These are phyloP conservation scores for Vireo griseus DNA, from an alignment of 2,797 vertebrate species.

Conservation along the genomic window DNA sequence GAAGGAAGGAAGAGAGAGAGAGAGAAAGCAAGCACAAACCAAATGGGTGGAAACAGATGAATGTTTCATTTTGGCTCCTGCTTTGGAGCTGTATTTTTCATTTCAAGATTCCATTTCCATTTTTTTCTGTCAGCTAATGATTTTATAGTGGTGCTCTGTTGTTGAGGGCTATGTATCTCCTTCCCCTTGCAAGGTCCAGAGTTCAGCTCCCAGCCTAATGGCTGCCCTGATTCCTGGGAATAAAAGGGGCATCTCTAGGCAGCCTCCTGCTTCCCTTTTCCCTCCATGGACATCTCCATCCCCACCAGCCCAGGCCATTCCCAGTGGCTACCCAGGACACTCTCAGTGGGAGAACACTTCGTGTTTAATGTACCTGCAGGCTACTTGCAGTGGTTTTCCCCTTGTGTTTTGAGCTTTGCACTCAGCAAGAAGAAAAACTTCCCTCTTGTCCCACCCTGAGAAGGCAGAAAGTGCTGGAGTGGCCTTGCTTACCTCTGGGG, in stretches of 20 bases:
- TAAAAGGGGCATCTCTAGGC: neutral
- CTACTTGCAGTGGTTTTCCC: neutral
- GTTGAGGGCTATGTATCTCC: neutral
- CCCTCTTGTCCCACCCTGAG: neutral
- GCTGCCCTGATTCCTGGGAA: neutral
- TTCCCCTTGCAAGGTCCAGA: neutral
- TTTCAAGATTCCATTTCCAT: neutral
- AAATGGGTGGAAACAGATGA: neutral
- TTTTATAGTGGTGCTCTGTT: neutral
- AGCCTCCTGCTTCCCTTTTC: neutral
- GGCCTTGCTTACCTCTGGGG: conserved; percentile 83
- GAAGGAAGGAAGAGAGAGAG: neutral
- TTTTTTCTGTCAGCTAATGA: neutral
- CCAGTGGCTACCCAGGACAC: neutral
- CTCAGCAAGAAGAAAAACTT: neutral
- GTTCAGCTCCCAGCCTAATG: neutral
- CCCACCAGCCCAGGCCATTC: neutral
- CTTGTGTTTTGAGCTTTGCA: neutral
- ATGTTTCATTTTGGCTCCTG: neutral
- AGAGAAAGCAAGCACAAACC: neutral
- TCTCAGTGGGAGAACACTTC: neutral
- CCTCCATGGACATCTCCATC: neutral
- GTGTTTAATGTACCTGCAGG: neutral
- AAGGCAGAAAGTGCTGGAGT: neutral
- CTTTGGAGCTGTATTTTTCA: neutral